Base-by-base conservation (phyloP, 2,797 vertebrate genomes). In the Sciaenops ocellatus region DNA sequence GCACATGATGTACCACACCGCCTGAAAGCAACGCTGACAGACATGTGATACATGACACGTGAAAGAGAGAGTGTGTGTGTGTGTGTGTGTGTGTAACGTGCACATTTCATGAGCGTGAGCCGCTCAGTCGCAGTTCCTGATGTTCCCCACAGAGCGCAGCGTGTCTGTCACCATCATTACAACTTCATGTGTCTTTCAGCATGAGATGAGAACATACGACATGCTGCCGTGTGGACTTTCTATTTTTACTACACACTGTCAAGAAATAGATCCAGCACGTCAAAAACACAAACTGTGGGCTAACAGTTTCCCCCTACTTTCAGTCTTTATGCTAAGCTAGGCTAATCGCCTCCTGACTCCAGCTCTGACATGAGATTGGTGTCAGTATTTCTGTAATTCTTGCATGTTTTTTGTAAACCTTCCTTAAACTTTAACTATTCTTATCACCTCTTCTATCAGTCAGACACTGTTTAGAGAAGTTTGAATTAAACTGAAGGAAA, bases 131-230 rank as follows among this genome's bases (percentile, higher is more conserved):
- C 10, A 9, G 24, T 55, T 79, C 61, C 68, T 70, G 44, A 47
- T 63, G 55, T 61, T 73, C 47, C 71, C 71, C 9, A 12, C 52
- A 20, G 52, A 50, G 72, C 61, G 11, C 61, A 64, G 60, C 51
- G 17, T 15, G n/a, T 5, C 2, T 73, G 24, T 34, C 55, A 9
- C 34, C 34, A 12, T 34, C 28, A 12, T 15, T 12, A 12, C 41
- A 12, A 44, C 3, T 11, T 44, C 42, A 44, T 8, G 34, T 34
- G 34, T 34, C 34, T 28, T 30, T 6, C 6, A 30, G 30, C 30
- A 30, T 6, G 30, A 30, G 30, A 30, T 30, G 30, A 34, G 34
- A 34, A 34, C 34, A 34, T 9, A 34, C 34, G 8, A 34, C 30
- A 13, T 41, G 38, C 38, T 41, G 38, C 11, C 10, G 26, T 5